These are phyloP conservation scores for Stenolophus ochropezus DNA, from an alignment of 2,888 invertebrate species.

Conservation along the genomic window DNA sequence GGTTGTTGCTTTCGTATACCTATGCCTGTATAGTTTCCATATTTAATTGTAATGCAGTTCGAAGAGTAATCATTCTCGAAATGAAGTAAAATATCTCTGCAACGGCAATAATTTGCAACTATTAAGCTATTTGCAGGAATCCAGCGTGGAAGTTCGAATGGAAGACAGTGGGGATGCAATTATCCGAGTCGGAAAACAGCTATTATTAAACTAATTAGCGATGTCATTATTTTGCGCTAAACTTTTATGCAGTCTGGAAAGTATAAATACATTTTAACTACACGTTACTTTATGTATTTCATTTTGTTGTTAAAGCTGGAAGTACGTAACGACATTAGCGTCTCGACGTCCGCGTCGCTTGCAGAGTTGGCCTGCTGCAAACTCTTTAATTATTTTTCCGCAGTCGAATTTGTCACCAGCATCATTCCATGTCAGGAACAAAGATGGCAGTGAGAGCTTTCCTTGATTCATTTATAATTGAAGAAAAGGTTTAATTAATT, in stretches of 20 bases:
- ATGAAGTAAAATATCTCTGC: no score
- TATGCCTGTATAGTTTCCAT: no score
- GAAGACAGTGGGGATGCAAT: constrained; percentile 14
- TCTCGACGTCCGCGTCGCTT: constrained; percentile 13
- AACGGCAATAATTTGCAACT: no score
- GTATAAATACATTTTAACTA: constrained; percentile 44
- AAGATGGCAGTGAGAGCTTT: constrained; percentile 46
- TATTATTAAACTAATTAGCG: constrained; percentile 39
- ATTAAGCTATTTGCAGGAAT: no score
- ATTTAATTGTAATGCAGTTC: no score
- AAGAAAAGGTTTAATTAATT: constrained; percentile 50
- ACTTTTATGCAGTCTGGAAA: constrained; percentile 38
- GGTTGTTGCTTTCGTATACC: no score
- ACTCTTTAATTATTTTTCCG: constrained; percentile 52
- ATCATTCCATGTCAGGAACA: constrained; percentile 34
- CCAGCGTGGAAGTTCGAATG: no score
- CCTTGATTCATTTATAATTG: constrained; percentile 48
- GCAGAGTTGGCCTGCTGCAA: not conserved
- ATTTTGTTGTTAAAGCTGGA: constrained; percentile 34
- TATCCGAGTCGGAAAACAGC: constrained; percentile 31
- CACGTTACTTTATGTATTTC: constrained; percentile 37
- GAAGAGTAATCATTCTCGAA: no score
- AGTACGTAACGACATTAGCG: constrained; percentile 38
- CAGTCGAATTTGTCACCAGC: constrained; percentile 47
- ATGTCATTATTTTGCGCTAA: constrained; percentile 34